Evolutionary conservation across 2,113 vertebrate genomes (phyloP).

Genomic region (Nasalis larvatus): DNA sequence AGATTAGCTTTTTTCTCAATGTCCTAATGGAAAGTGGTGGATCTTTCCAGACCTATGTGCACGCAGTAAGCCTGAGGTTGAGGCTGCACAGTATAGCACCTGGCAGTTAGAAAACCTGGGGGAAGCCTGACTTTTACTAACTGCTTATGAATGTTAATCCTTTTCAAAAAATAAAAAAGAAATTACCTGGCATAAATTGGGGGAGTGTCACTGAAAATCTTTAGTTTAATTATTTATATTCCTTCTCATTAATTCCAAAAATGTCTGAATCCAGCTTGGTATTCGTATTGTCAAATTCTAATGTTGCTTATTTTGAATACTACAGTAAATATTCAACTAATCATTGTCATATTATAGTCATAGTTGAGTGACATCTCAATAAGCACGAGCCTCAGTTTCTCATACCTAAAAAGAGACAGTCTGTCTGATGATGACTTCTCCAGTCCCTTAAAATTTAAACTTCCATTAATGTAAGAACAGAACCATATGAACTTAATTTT

Average conservation of each 20-base stretch:
- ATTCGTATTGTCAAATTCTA: conserved; percentile 60
- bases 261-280: conserved; percentile 47
- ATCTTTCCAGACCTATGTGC: not conserved
- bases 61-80: not conserved
- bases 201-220: conserved; percentile 49
- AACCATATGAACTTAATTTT: not conserved
- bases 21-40: not conserved
- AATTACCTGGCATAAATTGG: conserved; percentile 48
- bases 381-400: not conserved
- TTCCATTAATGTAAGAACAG: not conserved
- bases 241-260: conserved; percentile 62
- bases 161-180: conserved; percentile 35
- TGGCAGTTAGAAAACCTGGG: not conserved
- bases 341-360: conserved; percentile 44
- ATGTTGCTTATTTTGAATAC: conserved; percentile 66
- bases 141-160: conserved; percentile 75
- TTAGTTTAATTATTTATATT: conserved; percentile 66
- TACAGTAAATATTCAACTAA: conserved; percentile 60
- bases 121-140: not conserved
- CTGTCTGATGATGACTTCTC: not conserved
- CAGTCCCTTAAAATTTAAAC: not conserved
- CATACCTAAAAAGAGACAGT: not conserved
- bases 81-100: not conserved
- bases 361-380: not conserved
- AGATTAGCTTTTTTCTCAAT: not conserved